Base-by-base conservation (phyloP, 2,113 vertebrate genomes). In the Zosterops borbonicus region DNA sequence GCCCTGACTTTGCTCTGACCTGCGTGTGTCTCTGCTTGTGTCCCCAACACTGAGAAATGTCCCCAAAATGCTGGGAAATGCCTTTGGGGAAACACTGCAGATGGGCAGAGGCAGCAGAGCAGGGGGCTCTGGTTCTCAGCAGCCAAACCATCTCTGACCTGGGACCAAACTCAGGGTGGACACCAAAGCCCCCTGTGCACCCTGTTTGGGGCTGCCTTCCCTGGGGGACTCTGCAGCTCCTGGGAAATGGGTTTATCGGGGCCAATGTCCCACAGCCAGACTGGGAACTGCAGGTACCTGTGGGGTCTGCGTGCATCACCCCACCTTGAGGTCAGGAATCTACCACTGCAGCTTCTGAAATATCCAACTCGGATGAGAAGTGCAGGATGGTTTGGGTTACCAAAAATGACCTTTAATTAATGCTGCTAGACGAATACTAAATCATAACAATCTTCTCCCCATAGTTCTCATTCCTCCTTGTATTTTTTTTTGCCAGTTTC, bases 21-120 rank as follows among this genome's bases (percentile, higher is more conserved):
- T 0, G 0, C 0, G 0, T 6, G 19, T 44, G 37, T 49, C 52
- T 27, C 77, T 82, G 37, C 39, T 29, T 6, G 3, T 44, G 46
- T 17, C 59, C 73, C 37, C 64, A n/a, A 7, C 47, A 17, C 23
- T 17, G 39, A 47, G 56, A 49, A 49, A 56, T 56, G 16, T 20
- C 56, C 49, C 35, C 62, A 22, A 9, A 35, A 35, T 65, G 22
- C 35, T 18, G 22, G 53, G 59, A 74, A 87, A 37, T 28, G 37
- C 22, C 41, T 68, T 68, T 23, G 16, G 39, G 39, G 49, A 24
- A 31, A 31, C 2, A 0, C 16, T 29, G 18, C 5, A 21, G 41
- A 9, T 59, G 29, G 19, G 17, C 20, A 8, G 41, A 62, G 62
- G 27, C 41, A 27, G 19, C 18, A 11, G 75, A 49, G 1, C 41